These are phyloP conservation scores for Zosterops pallidus DNA, from an alignment of 2,113 vertebrate genomes.

Conservation along the genomic window DNA sequence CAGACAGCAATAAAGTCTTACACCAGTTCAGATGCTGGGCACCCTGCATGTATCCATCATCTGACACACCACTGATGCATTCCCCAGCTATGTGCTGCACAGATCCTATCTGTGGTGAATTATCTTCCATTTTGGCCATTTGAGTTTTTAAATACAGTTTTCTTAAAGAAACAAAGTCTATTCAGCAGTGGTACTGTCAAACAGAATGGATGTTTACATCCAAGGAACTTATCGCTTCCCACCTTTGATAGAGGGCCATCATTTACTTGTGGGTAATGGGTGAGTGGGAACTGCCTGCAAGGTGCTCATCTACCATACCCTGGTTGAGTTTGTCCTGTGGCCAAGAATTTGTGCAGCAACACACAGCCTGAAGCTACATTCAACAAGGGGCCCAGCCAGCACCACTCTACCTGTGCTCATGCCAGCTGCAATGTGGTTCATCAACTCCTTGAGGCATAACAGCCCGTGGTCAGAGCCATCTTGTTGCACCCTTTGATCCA, in stretches of 20 bases:
- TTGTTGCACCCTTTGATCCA: background rate
- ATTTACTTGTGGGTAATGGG: background rate
- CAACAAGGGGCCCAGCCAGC: background rate
- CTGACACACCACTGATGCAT: background rate
- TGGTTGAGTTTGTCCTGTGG: background rate
- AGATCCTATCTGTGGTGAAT: background rate
- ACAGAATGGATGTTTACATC: background rate
- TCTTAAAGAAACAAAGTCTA: background rate
- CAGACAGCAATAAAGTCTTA: background rate
- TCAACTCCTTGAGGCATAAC: background rate
- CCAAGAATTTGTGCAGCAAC: background rate
- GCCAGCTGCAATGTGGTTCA: background rate
- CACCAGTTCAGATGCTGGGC: background rate
- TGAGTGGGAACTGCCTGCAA: background rate
- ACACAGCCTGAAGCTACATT: background rate
- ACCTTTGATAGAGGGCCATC: background rate
- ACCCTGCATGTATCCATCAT: background rate
- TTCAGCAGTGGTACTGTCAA: background rate
- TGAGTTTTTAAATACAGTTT: background rate
- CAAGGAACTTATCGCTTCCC: background rate
- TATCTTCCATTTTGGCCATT: background rate
- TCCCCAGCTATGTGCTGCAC: background rate
- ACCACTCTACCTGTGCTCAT: background rate
- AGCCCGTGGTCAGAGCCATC: accelerated
- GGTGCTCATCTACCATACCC: background rate